Conservation (phyloP, 2,113 vertebrate genomes). For the Gorilla gorilla region DNA sequence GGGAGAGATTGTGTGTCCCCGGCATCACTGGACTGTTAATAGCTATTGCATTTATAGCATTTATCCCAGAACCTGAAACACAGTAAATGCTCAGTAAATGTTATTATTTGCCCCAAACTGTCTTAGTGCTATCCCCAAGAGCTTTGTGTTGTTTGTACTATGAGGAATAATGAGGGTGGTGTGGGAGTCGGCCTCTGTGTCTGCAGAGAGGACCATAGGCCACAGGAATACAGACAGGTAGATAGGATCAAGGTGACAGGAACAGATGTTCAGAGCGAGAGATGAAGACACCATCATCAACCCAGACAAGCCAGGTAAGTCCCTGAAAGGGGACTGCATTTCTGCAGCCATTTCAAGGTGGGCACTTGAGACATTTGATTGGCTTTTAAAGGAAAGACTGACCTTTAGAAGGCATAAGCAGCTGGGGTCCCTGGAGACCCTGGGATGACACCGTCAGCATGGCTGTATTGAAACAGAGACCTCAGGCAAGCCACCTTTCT, state of each 20-base stretch:
- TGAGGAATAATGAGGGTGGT: neutral
- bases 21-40: fast-evolving
- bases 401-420: neutral
- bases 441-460: fast-evolving
- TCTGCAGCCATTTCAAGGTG: neutral
- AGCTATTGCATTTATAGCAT: neutral
- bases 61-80: neutral
- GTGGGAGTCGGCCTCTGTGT: neutral
- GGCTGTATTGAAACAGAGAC: neutral
- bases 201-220: neutral
- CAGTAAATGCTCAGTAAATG: neutral
- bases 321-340: too few relatives aligned
- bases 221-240: neutral
- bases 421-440: neutral
- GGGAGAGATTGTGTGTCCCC: too few relatives aligned
- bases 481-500: neutral
- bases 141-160: neutral
- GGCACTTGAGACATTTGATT: fast-evolving
- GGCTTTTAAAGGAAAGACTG: neutral
- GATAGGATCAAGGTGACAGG: too few relatives aligned
- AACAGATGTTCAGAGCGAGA: neutral
- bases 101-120: neutral
- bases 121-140: neutral
- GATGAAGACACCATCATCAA: neutral
- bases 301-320: neutral